These are phyloP conservation scores for Eupithecia exiguata DNA, from an alignment of 2,888 invertebrate genomes.

Conservation along the genomic window DNA sequence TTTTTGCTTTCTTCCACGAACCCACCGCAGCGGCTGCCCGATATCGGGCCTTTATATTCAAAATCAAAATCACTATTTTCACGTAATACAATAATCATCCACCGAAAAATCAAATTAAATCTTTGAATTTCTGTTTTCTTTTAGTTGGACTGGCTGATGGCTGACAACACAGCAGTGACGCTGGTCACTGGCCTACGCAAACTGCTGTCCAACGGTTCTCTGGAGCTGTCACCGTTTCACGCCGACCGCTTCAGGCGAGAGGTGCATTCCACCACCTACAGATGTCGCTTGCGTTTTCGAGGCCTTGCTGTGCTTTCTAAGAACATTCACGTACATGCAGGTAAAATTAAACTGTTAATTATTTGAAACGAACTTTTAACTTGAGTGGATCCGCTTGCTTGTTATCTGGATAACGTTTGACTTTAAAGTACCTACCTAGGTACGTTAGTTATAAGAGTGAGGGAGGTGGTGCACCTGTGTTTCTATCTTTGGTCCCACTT, in stretches of 20 bases:
- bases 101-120: background rate
- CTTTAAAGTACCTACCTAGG: too few species aligned
- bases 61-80: too few species aligned
- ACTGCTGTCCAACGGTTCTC: slow-evolving; percentile 91
- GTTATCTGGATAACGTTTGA: too few species aligned
- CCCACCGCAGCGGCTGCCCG: too few species aligned
- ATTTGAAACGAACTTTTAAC: too few species aligned
- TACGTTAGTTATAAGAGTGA: too few species aligned
- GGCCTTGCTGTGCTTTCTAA: slow-evolving; percentile 89
- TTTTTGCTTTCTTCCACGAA: too few species aligned
- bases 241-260: slow-evolving; percentile 92
- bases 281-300: slow-evolving; percentile 81
- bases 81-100: too few species aligned
- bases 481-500: background rate
- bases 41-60: too few species aligned
- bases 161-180: slow-evolving; percentile 87
- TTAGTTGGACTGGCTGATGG: slow-evolving; percentile 90
- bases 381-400: too few species aligned
- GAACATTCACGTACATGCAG: slow-evolving; percentile 94
- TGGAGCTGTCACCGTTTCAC: slow-evolving; percentile 93
- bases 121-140: slow-evolving; percentile 8
- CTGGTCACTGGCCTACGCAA: slow-evolving; percentile 88
- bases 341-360: slow-evolving; percentile 76
- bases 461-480: too few species aligned
- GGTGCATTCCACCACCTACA: slow-evolving; percentile 93